Base-by-base conservation (phyloP, 1,140 invertebrate genomes). In the Nasonia vitripennis region DNA sequence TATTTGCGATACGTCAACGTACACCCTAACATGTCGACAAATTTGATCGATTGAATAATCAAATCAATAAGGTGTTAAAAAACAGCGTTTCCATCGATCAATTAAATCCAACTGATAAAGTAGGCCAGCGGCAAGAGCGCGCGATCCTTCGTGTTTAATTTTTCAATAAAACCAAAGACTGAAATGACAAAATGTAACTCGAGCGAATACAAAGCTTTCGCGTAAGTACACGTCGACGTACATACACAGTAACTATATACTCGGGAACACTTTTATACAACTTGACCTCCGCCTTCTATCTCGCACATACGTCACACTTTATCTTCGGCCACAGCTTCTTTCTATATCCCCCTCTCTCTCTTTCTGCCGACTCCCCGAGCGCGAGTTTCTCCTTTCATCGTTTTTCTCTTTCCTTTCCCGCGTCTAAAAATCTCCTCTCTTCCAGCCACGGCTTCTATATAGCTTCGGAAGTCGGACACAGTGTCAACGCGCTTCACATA, bases 221-320 rank as follows among this genome's bases (percentile, higher is more conserved):
- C 41, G 37, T 67, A 67, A 27, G 48, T 75, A 34, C 51, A 70
- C 74, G 23, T 68, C 7, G 3, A 11, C 31, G 55, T n/a, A 51
- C 10, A 51, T 51, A 14, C 41, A 83, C 41, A 83, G 74, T 70
- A 78, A 83, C 73, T 77, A 20, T 37, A 62, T 37, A 37, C 2
- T 3, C 55, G 20, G 62, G 55, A 83, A 83, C 74, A 68, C 37
- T 83, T 83, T 83, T 83, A 78, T 77, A 27, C 27, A 83, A 83
- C 74, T 83, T 68, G 74, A 83, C 48, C 74, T 78, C 74, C 62
- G 67, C 74, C 34, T 78, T 83, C 55, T 77, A 41, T 83, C 37
- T 78, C 31, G 23, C 68, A 45, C 10, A 48, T 45, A 83, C 55
- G 81, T 83, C 74, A 68, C 31, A 84, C 74, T 84, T 79, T 84